A percentile compares a stretch with the other conserved stretches of the same genome.
phyloP scores from a whole-genome alignment of 2,888 invertebrate species.

The Autographa gamma region DNA sequence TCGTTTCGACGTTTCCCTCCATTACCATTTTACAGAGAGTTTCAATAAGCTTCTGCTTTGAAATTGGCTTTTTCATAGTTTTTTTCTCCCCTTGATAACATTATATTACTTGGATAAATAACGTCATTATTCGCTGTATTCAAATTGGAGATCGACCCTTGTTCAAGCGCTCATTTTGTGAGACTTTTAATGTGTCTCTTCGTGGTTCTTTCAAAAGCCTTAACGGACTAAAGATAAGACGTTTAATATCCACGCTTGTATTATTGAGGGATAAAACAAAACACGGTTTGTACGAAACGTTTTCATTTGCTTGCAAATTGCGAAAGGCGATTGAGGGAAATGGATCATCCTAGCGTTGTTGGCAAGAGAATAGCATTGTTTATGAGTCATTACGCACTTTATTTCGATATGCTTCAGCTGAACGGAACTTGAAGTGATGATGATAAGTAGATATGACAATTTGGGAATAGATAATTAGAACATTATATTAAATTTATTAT shows the following conservation, averaged over 20 bases:
- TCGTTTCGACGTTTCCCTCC: constrained; percentile 59
- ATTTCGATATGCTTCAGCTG: constrained; percentile 32
- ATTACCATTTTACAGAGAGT: constrained; percentile 62
- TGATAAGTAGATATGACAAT: constrained; percentile 8
- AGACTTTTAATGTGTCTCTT: constrained; percentile 47
- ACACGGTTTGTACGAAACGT: constrained; percentile 33
- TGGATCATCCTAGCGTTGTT: constrained; percentile 31
- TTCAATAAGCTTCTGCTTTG: constrained; percentile 65
- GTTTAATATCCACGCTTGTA: constrained; percentile 39
- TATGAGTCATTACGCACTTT: constrained; percentile 43
- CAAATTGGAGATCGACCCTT: constrained; percentile 47
- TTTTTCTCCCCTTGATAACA: constrained; percentile 49
- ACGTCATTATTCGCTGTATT: constrained; percentile 56
- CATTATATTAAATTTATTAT: not conserved
- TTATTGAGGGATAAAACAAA: constrained; percentile 39
- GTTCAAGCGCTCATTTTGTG: constrained; percentile 50
- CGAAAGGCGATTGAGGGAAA: constrained; percentile 32
- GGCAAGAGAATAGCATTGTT: constrained; percentile 35
- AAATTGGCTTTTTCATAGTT: constrained; percentile 60
- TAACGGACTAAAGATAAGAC: constrained; percentile 44
- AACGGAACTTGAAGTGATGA: constrained; percentile 15
- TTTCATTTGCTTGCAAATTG: constrained; percentile 38
- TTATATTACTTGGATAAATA: constrained; percentile 59
- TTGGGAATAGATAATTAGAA: not conserved
- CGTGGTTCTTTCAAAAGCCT: constrained; percentile 37